These are phyloP conservation scores for Sinocyclocheilus maitianheensis DNA, from an alignment of 2,113 vertebrate species.

Conservation along the genomic window DNA sequence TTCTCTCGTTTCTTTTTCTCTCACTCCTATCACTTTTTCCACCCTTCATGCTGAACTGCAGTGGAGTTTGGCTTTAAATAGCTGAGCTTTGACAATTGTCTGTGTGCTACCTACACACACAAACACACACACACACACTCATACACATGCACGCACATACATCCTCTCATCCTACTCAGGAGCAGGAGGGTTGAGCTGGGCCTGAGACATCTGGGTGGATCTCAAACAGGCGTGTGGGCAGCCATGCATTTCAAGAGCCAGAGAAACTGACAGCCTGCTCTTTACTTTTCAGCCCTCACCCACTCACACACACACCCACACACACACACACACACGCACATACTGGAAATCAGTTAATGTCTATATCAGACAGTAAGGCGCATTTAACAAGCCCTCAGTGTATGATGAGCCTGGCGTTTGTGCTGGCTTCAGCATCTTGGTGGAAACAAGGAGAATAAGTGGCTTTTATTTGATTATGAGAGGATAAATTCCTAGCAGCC, in stretches of 20 bases:
- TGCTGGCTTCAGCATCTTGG: conserved; percentile 25
- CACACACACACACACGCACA: conserved; percentile 14
- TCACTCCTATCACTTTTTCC: background rate
- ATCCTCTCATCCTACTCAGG: conserved; percentile 51
- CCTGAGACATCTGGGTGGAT: conserved; percentile 58
- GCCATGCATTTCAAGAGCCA: conserved; percentile 56
- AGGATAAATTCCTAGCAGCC: background rate
- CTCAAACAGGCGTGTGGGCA: conserved; percentile 59
- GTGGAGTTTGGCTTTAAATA: conserved; percentile 61
- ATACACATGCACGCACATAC: conserved; percentile 29
- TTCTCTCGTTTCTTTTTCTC: conserved; percentile 13
- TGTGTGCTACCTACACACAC: conserved; percentile 54
- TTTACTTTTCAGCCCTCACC: conserved; percentile 48
- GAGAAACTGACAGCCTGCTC: conserved; percentile 55
- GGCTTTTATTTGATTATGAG: conserved; percentile 25
- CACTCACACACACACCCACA: background rate
- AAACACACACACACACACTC: conserved; percentile 37
- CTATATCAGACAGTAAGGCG: conserved; percentile 34
- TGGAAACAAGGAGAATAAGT: conserved; percentile 26
- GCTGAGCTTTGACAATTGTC: conserved; percentile 58
- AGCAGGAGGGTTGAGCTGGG: conserved; percentile 52
- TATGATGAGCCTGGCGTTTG: conserved; percentile 20
- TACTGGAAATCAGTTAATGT: conserved; percentile 43
- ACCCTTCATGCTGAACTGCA: conserved; percentile 45
- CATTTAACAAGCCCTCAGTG: conserved; percentile 35